These are phyloP conservation scores for Pterostichus madidus DNA, from an alignment of 2,888 invertebrate genomes.

Conservation along the genomic window DNA sequence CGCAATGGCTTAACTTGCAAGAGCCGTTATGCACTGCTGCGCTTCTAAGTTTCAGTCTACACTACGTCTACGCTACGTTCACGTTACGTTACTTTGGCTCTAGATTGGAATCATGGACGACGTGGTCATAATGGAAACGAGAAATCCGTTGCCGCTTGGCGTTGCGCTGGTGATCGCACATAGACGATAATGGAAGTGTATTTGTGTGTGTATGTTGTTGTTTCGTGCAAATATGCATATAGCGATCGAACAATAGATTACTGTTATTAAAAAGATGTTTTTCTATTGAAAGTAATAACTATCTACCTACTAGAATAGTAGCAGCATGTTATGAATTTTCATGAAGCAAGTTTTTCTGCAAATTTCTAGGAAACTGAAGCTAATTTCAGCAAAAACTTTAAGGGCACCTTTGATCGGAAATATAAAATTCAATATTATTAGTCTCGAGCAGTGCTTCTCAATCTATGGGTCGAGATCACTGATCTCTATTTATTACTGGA, in stretches of 20 bases:
- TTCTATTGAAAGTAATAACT: slow-evolving; percentile 18
- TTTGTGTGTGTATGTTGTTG: slow-evolving; percentile 11
- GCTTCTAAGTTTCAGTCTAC: too few species aligned
- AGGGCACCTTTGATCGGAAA: too few species aligned
- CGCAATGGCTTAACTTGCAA: too few species aligned
- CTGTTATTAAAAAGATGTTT: slow-evolving; percentile 44
- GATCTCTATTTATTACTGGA: too few species aligned
- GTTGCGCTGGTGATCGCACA: slow-evolving; percentile 8
- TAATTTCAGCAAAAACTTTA: too few species aligned
- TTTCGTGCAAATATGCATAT: slow-evolving; percentile 36
- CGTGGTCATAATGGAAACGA: slow-evolving; percentile 20
- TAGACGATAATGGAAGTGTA: slow-evolving; percentile 14
- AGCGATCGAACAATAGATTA: slow-evolving; percentile 20
- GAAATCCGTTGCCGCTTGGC: neutral
- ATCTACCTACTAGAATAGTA: neutral
- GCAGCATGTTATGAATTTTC: slow-evolving; percentile 31
- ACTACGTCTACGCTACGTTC: neutral
- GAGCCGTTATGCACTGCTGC: too few species aligned
- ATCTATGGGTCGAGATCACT: too few species aligned
- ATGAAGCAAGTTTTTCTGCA: neutral
- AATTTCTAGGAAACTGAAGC: too few species aligned
- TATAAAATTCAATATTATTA: too few species aligned
- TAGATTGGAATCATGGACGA: slow-evolving; percentile 28
- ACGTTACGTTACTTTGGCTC: neutral
- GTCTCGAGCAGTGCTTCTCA: too few species aligned